A percentile compares a stretch with the other conserved stretches of the same genome.
Conservation (phyloP, 2,888 invertebrate species). For the Cylindroiulus punctatus region DNA sequence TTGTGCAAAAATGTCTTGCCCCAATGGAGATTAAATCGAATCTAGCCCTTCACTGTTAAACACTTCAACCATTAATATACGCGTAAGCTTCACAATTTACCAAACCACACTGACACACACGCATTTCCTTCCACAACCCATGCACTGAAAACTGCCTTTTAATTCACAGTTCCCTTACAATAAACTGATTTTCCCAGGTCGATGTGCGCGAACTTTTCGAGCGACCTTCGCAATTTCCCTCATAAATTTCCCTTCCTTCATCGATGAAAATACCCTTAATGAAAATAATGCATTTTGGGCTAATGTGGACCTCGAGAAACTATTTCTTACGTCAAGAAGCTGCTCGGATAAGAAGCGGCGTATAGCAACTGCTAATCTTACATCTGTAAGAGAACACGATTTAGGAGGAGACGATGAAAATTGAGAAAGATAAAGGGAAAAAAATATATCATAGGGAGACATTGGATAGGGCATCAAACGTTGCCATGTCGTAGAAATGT, state of each 20-base stretch:
- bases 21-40: too few species aligned
- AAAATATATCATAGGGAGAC: constrained; percentile 37
- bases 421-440: not conserved
- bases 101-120: too few species aligned
- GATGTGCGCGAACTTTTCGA: constrained; percentile 2
- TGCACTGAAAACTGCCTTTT: too few species aligned
- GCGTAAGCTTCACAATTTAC: too few species aligned
- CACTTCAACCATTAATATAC: too few species aligned
- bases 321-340: constrained; percentile 12
- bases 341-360: not conserved
- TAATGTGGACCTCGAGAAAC: constrained; percentile 20
- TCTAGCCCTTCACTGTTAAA: too few species aligned
- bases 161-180: too few species aligned
- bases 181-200: too few species aligned
- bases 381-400: constrained; percentile 19
- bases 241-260: not conserved
- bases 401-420: constrained; percentile 40
- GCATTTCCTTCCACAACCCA: too few species aligned
- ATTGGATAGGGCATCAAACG: constrained; percentile 29
- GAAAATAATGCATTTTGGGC: constrained; percentile 43
- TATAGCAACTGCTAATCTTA: constrained; percentile 20
- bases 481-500: constrained; percentile 24
- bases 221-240: not conserved
- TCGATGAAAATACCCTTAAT: constrained; percentile 39
- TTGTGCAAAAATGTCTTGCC: too few species aligned